phyloP scores from a whole-genome alignment of 2,113 vertebrate genomes.

The Catharus fuscescens region DNA sequence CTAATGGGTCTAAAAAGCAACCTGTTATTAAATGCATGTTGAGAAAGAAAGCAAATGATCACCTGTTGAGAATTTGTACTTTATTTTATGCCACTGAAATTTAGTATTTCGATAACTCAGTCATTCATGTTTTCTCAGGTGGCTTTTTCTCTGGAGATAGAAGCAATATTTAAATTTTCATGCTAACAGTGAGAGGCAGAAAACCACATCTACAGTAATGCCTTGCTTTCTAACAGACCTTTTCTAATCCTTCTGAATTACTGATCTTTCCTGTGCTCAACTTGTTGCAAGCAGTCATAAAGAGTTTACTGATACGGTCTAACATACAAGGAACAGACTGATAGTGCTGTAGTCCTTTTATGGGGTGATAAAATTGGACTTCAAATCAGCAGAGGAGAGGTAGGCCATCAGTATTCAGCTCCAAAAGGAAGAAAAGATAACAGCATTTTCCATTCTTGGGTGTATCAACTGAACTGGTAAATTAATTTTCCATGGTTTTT shows the following conservation, averaged over 20 bases:
- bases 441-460: background rate
- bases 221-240: conserved; percentile 50
- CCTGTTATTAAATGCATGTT: background rate
- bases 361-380: conserved; percentile 53
- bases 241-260: conserved; percentile 52
- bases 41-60: background rate
- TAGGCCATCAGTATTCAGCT: conserved; percentile 45
- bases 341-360: conserved; percentile 45
- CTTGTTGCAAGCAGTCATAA: conserved; percentile 33
- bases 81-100: conserved; percentile 1
- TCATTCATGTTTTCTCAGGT: conserved; percentile 22
- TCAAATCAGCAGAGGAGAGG: conserved; percentile 45
- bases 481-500: conserved; percentile 26
- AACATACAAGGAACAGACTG: conserved; percentile 43
- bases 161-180: background rate
- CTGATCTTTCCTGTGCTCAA: conserved; percentile 45
- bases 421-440: conserved; percentile 39
- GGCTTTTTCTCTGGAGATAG: conserved; percentile 32
- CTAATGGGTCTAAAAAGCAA: background rate
- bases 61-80: background rate
- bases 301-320: conserved; percentile 17
- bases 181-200: background rate
- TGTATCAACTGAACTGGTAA: conserved; percentile 51
- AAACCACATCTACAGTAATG: conserved; percentile 2
- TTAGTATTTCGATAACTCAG: background rate